Evolutionary conservation across 2,113 vertebrate genomes (phyloP), one percentile per base, ranked within the genome.

Genomic region (Periophthalmus modestus): DNA sequence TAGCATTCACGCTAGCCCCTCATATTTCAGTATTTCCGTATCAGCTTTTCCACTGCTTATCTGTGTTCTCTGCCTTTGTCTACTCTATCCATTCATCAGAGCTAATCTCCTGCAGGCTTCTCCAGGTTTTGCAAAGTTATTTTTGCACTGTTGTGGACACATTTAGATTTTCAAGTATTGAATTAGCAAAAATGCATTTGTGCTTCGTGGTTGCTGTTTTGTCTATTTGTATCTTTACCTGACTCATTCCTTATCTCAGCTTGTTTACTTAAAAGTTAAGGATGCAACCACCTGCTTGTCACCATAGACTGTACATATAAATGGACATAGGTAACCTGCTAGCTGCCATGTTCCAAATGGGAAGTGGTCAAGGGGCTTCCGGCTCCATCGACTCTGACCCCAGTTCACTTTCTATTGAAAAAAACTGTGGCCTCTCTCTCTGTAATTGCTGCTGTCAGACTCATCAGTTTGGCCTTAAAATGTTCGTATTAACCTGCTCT

Each of bases 91-190:
- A 21, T 80, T 80, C 71, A 57, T 68, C 65, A 39, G 23, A 67
- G 57, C 68, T 87, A 75, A 85, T 84, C 75, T 68, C 48, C 74
- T 47, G 21, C 19, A 47, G 36, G 62, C 62, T n/a, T 43, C 62
- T 65, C 36, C 9, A 65, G 62, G 62, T 65, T 39, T 65, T 39
- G n/a, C 34, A 65, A 39, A 21, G 34, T n/a, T 65, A 65, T 65
- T 65, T 65, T 65, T 65, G 19, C 62, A 65, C 62, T 43, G 39
- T 1, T 39, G 33, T 65, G 43, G 62, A 36, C 19, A 36, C 61
- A 39, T 39, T 63, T 36, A 36, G 36, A 65, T 65, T 65, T n/a
- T 65, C 11, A 14, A 16, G 7, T 36, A 5, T 7, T 39, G 9
- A 34, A n/a, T 16, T 39, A n/a, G 61, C 11, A 43, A 39, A 46